Conservation (phyloP, 2,797 vertebrate species). For the Austrolebias charrua region DNA sequence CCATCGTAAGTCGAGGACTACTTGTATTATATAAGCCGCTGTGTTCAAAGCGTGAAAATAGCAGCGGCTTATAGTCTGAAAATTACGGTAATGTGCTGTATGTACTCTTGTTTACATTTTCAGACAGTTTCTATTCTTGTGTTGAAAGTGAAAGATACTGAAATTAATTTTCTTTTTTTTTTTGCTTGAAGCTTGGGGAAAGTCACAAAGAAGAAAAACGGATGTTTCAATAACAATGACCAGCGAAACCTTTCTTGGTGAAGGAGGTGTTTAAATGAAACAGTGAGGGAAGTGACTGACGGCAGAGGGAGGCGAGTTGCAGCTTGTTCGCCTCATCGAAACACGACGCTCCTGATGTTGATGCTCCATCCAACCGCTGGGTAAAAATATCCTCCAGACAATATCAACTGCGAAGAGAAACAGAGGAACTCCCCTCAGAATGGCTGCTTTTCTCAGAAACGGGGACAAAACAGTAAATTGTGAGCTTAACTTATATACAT, state of each 20-base stretch:
- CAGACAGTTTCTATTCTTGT: not conserved
- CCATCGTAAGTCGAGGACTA: no score
- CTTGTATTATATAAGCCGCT: no score
- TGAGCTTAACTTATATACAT: conserved; percentile 55
- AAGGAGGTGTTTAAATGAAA: conserved; percentile 47
- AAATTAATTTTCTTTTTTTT: conserved; percentile 14
- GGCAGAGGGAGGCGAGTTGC: conserved; percentile 42
- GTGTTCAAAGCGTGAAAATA: no score
- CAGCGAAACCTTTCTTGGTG: conserved; percentile 59
- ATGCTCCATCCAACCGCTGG: conserved; percentile 56
- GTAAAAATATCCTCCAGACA: conserved; percentile 55
- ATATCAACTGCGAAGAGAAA: conserved; percentile 51
- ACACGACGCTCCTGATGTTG: conserved; percentile 34
- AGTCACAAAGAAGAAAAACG: conserved; percentile 11
- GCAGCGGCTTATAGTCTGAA: no score
- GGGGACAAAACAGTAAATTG: conserved; percentile 50
- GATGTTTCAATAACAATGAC: conserved; percentile 46
- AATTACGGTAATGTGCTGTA: no score
- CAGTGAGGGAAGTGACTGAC: conserved; percentile 32
- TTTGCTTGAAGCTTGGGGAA: conserved; percentile 29
- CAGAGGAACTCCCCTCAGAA: conserved; percentile 30
- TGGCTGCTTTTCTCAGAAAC: conserved; percentile 53
- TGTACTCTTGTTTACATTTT: not conserved
- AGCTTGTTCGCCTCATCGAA: conserved; percentile 61
- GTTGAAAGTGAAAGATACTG: not conserved